Evolutionary conservation across 2,888 invertebrate genomes (phyloP).

Genomic region (Ennomos erosarius): DNA sequence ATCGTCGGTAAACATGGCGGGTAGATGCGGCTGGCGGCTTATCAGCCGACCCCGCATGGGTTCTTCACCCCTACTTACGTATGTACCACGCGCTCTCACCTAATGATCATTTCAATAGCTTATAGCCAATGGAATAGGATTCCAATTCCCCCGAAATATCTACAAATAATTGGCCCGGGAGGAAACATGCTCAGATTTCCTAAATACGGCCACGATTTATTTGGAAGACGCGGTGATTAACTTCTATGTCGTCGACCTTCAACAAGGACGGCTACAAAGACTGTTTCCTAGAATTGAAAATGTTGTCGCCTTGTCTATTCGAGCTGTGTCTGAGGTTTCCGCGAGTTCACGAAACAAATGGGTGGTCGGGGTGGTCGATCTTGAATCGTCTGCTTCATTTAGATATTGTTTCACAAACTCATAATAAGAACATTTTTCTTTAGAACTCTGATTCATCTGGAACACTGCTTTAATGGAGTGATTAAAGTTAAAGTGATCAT

Average conservation of each 20-base stretch:
- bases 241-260: conserved; percentile 37
- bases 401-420: conserved; percentile 14
- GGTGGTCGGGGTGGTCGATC: conserved; percentile 21
- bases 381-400: conserved; percentile 10
- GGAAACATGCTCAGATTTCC: conserved; percentile 35
- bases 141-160: conserved; percentile 39
- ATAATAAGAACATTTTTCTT: conserved; percentile 8
- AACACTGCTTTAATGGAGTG: conserved; percentile 27
- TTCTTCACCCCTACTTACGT: conserved; percentile 68
- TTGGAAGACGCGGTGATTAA: conserved; percentile 38
- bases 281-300: conserved; percentile 22
- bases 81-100: conserved; percentile 44
- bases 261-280: conserved; percentile 26
- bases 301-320: conserved; percentile 23
- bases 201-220: conserved; percentile 38
- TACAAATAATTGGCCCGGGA: conserved; percentile 34
- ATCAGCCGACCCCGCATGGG: conserved; percentile 62
- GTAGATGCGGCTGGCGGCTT: conserved; percentile 47
- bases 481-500: conserved; percentile 30
- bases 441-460: conserved; percentile 39
- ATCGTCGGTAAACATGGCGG: conserved; percentile 66
- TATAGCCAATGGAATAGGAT: conserved; percentile 41
- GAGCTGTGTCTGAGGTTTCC: conserved; percentile 1
- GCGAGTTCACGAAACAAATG: conserved; percentile 13
- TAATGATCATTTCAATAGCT: conserved; percentile 50